Conservation (phyloP, 1,140 invertebrate genomes). For the Hormaphis cornu region DNA sequence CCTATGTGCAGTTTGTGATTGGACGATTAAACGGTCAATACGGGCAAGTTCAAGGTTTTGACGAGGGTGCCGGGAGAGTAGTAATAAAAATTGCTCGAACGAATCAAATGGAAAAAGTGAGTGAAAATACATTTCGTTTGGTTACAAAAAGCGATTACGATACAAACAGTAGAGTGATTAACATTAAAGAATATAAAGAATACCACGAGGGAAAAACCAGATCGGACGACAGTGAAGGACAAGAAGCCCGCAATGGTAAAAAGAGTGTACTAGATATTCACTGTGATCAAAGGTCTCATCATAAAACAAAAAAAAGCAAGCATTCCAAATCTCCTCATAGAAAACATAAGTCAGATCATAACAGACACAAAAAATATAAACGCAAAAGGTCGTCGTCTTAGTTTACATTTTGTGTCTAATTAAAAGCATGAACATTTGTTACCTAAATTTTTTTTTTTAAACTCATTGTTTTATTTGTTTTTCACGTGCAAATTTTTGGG, state of each 20-base stretch:
- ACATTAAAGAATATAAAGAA: slow-evolving; percentile 38
- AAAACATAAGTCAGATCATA: slow-evolving; percentile 21
- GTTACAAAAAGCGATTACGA: slow-evolving; percentile 69
- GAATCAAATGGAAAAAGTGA: slow-evolving; percentile 58
- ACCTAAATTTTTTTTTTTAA: no score
- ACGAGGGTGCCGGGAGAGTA: slow-evolving; percentile 72
- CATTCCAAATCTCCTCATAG: slow-evolving; percentile 16
- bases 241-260: neutral
- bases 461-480: no score
- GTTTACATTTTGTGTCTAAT: no score
- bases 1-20: slow-evolving; percentile 59
- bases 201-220: slow-evolving; percentile 34
- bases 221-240: neutral
- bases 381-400: slow-evolving; percentile 7
- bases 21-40: slow-evolving; percentile 68
- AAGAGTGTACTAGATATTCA: neutral
- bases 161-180: slow-evolving; percentile 59
- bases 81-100: slow-evolving; percentile 68
- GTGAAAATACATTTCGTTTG: slow-evolving; percentile 64
- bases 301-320: slow-evolving; percentile 25
- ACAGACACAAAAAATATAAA: slow-evolving; percentile 6
- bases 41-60: slow-evolving; percentile 72
- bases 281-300: neutral
- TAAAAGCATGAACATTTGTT: no score
- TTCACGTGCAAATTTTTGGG: no score